Conservation (phyloP, 2,888 invertebrate species). For the Chloromyia formosa region DNA sequence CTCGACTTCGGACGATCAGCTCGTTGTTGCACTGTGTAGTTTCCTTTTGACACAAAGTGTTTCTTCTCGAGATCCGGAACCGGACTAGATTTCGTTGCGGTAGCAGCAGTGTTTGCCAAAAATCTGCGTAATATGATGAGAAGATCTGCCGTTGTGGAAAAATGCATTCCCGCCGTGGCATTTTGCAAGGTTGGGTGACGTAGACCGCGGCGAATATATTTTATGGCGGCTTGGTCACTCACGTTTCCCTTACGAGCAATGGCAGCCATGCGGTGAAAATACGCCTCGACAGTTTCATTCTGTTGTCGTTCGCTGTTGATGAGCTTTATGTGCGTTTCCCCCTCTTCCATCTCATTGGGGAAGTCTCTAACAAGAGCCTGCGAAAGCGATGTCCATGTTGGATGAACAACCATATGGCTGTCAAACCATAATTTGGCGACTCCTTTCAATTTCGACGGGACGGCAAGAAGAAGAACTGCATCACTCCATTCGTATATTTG, state of each 20-base stretch:
- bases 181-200: not conserved
- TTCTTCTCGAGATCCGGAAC: too few species aligned
- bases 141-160: too few species aligned
- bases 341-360: not conserved
- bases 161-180: not conserved
- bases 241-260: not conserved
- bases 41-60: too few species aligned
- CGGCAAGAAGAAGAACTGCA: not conserved
- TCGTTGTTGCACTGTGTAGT: too few species aligned
- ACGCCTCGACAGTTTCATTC: not conserved
- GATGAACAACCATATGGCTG: not conserved
- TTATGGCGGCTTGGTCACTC: not conserved
- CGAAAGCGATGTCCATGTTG: not conserved
- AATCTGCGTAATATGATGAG: too few species aligned
- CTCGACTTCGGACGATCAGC: too few species aligned
- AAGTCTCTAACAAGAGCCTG: not conserved
- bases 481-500: not conserved
- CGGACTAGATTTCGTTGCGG: too few species aligned
- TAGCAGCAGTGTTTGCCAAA: too few species aligned
- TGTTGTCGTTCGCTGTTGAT: not conserved
- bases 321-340: not conserved
- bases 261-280: not conserved
- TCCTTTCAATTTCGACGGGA: not conserved
- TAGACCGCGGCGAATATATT: not conserved
- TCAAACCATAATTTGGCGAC: not conserved